Conservation (phyloP, 2,888 invertebrate species). For the Norana najaformis region DNA sequence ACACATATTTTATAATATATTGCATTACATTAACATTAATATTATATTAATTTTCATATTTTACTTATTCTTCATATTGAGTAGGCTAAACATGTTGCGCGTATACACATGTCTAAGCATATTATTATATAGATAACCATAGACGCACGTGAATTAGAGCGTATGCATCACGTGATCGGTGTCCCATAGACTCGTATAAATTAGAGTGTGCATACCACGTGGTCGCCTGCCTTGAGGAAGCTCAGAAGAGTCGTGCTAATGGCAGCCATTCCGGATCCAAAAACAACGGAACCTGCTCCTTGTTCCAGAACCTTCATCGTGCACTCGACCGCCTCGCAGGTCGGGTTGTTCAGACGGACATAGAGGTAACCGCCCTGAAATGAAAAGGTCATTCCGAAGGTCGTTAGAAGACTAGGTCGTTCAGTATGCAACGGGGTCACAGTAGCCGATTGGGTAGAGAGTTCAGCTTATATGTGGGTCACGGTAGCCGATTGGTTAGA, state of each 20-base stretch:
- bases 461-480: no score
- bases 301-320: slow-evolving; percentile 54
- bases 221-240: slow-evolving; percentile 59
- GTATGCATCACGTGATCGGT: not conserved
- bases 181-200: not conserved
- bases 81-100: no score
- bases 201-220: slow-evolving; percentile 51
- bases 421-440: no score
- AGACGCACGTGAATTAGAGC: no score
- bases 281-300: slow-evolving; percentile 55
- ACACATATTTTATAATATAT: no score
- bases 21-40: no score
- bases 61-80: no score
- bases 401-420: not conserved
- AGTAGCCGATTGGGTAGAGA: no score
- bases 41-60: no score
- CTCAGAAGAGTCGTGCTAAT: slow-evolving; percentile 55
- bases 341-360: slow-evolving; percentile 52
- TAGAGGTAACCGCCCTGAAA: slow-evolving; percentile 55
- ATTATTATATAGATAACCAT: no score
- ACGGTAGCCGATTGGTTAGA: not conserved
- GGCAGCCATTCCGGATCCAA: slow-evolving; percentile 58
- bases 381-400: not conserved
- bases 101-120: no score
- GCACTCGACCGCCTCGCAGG: slow-evolving; percentile 51